Conservation (phyloP, 2,888 invertebrate species). For the Mythimna ferrago region DNA sequence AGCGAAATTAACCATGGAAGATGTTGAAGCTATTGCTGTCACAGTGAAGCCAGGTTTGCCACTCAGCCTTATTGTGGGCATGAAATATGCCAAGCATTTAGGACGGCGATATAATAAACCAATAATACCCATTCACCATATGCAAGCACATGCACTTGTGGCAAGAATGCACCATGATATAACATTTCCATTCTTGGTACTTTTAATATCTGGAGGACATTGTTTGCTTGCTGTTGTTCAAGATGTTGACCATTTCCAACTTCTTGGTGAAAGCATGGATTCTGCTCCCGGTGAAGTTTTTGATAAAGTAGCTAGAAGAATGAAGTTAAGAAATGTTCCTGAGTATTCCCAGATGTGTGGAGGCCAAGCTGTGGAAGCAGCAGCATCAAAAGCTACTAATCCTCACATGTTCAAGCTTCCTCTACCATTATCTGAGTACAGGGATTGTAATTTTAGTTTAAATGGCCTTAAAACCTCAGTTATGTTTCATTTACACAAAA, state of each 20-base stretch:
- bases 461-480: slow-evolving; percentile 94
- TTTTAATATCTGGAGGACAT: slow-evolving; percentile 98
- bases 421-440: slow-evolving; percentile 91
- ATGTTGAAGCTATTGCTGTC: slow-evolving; percentile 96
- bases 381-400: slow-evolving; percentile 93
- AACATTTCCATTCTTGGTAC: slow-evolving; percentile 96
- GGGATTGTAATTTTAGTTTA: slow-evolving; percentile 98
- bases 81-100: slow-evolving; percentile 95
- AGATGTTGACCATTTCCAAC: slow-evolving; percentile 93
- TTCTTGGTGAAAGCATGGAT: slow-evolving; percentile 95
- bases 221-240: slow-evolving; percentile 95
- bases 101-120: slow-evolving; percentile 93
- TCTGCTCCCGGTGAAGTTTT: slow-evolving; percentile 98
- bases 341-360: slow-evolving; percentile 95
- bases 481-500: slow-evolving; percentile 87
- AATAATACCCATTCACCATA: slow-evolving; percentile 99
- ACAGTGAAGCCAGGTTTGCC: slow-evolving; percentile 96
- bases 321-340: slow-evolving; percentile 95
- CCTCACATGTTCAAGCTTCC: slow-evolving; percentile 93
- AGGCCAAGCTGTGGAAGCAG: slow-evolving; percentile 96
- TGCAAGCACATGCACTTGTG: slow-evolving; percentile 99
- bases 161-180: slow-evolving; percentile 94
- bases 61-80: slow-evolving; percentile 94
- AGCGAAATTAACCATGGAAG: slow-evolving; percentile 91
- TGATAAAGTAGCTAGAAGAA: slow-evolving; percentile 97